Evolutionary conservation across 2,888 invertebrate species (phyloP).

Genomic region (Perizoma flavofasciatum): DNA sequence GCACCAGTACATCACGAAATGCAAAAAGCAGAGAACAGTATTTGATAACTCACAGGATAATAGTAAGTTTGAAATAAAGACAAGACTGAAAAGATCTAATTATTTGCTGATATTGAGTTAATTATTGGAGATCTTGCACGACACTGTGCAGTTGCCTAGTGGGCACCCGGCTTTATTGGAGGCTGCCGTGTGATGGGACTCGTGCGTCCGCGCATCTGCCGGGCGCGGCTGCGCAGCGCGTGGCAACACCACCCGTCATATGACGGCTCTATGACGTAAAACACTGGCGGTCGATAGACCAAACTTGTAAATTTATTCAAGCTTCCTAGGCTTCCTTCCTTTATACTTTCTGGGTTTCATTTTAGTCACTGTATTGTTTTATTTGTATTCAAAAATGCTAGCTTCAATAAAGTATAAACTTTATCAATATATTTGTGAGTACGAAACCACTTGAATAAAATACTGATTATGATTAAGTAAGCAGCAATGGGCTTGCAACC

Average conservation of each 20-base stretch:
- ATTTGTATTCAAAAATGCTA: slow-evolving; percentile 14
- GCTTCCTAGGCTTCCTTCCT: slow-evolving; percentile 22
- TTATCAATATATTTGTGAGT: too few relatives aligned
- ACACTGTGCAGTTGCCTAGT: background rate
- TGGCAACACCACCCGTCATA: slow-evolving; percentile 42
- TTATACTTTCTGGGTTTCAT: slow-evolving; percentile 14
- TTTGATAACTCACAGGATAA: too few relatives aligned
- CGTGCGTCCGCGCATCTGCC: slow-evolving; percentile 72
- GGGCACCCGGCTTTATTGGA: slow-evolving; percentile 20
- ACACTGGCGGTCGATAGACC: slow-evolving; percentile 40
- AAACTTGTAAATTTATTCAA: slow-evolving; percentile 32
- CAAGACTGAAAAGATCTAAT: too few relatives aligned
- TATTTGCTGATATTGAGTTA: too few relatives aligned
- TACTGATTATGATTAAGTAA: background rate
- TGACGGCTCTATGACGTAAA: slow-evolving; percentile 43
- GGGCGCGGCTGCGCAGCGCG: slow-evolving; percentile 53
- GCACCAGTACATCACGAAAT: too few relatives aligned
- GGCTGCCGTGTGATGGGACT: slow-evolving; percentile 49
- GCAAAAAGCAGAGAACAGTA: too few relatives aligned
- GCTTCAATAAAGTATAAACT: too few relatives aligned
- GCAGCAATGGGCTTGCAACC: too few relatives aligned
- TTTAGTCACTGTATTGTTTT: slow-evolving; percentile 32
- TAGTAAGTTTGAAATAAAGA: too few relatives aligned
- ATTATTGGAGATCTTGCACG: background rate
- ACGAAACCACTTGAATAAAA: too few relatives aligned